Evolutionary conservation across 2,888 invertebrate genomes (phyloP).

Genomic region (Sarcophaga caerulescens): DNA sequence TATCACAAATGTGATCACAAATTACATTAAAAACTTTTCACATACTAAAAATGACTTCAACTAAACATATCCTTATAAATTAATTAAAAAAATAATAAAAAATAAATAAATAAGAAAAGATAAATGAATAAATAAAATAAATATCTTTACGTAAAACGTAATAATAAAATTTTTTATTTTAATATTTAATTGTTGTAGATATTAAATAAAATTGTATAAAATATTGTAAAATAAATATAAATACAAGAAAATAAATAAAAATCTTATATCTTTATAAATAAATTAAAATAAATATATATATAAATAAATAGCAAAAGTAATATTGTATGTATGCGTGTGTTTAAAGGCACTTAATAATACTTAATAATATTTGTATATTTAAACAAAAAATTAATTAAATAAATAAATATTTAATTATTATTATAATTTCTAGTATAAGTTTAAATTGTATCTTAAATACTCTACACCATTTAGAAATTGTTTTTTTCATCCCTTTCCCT

Average conservation of each 20-base stretch:
- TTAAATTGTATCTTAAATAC: constrained; percentile 66
- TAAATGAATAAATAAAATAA: neutral
- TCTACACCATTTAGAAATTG: constrained; percentile 74
- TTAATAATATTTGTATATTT: constrained; percentile 75
- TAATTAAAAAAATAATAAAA: constrained; percentile 35
- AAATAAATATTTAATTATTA: constrained; percentile 49
- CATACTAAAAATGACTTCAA: constrained; percentile 57
- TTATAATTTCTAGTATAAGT: constrained; percentile 54
- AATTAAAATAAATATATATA: constrained; percentile 20
- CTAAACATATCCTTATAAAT: constrained; percentile 53
- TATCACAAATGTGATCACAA: constrained; percentile 34
- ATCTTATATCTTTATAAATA: constrained; percentile 54
- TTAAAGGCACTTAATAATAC: constrained; percentile 80
- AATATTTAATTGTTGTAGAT: constrained; percentile 62
- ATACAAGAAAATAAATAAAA: constrained; percentile 19
- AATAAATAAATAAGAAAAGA: neutral
- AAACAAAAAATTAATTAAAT: constrained; percentile 31
- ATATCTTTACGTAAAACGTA: constrained; percentile 59
- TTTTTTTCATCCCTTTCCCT: constrained; percentile 68
- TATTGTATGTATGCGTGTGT: constrained; percentile 68
- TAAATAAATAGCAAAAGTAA: constrained; percentile 6
- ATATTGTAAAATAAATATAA: constrained; percentile 60
- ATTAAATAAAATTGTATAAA: constrained; percentile 57
- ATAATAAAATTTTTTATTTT: constrained; percentile 31
- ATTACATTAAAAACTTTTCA: constrained; percentile 6